These are phyloP conservation scores for Martes martes DNA, from an alignment of 2,113 vertebrate genomes.

Conservation along the genomic window DNA sequence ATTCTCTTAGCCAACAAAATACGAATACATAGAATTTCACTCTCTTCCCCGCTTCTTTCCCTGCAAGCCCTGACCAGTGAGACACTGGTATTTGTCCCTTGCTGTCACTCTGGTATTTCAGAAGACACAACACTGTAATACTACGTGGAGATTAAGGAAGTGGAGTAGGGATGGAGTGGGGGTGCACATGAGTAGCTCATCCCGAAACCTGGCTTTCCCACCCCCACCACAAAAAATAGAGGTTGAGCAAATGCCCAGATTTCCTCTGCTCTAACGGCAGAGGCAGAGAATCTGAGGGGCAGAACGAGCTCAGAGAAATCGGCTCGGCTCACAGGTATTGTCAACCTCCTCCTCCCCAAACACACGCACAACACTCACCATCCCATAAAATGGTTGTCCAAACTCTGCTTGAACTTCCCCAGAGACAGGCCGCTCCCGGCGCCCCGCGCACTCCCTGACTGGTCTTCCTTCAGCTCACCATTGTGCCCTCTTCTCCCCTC, in stretches of 20 bases:
- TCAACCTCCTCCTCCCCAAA: not conserved
- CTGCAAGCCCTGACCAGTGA: not conserved
- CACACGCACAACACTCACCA: not conserved
- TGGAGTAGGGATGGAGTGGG: not conserved
- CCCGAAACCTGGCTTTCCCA: not conserved
- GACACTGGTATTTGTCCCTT: not conserved
- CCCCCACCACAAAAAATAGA: not conserved
- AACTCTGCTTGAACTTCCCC: not conserved
- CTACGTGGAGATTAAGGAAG: not conserved
- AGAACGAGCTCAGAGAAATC: not conserved
- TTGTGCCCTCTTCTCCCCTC: not conserved
- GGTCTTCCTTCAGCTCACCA: not conserved
- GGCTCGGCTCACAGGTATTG: not conserved
- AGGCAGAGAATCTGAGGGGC: not conserved
- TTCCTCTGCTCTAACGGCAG: not conserved
- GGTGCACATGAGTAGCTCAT: not conserved
- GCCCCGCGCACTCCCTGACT: not conserved
- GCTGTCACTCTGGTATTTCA: not conserved
- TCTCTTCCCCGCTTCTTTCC: not conserved
- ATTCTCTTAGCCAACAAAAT: conserved; percentile 32
- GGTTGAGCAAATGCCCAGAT: conserved; percentile 27
- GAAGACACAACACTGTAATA: not conserved
- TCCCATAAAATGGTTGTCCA: not conserved
- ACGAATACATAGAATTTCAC: not conserved
- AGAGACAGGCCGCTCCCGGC: rapidly evolving